Conservation (phyloP, 2,113 vertebrate genomes). For the Lichenostomus cassidix region DNA sequence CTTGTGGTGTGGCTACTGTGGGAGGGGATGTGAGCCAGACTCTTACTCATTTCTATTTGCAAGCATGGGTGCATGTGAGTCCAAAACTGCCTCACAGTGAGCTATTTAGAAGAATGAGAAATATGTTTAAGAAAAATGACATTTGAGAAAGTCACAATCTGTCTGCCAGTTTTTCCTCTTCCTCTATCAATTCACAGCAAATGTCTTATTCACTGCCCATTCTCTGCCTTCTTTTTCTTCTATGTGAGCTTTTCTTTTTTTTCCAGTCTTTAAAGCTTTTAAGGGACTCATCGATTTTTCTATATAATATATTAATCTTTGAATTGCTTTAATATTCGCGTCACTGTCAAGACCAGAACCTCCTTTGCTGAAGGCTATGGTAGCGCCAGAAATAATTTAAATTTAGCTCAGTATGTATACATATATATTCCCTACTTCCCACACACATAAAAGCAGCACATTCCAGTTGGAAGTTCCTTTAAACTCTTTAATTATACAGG, state of each 20-base stretch:
- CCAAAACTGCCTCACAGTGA: not conserved
- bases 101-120: conserved; percentile 44
- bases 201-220: not conserved
- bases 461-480: conserved; percentile 50
- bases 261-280: not conserved
- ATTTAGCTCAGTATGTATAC: conserved; percentile 50
- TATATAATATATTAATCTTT: conserved; percentile 15
- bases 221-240: not conserved
- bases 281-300: conserved; percentile 9
- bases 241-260: not conserved
- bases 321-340: conserved; percentile 43
- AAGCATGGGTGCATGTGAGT: not conserved
- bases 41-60: conserved; percentile 51
- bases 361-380: conserved; percentile 43
- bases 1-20: not conserved
- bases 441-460: conserved; percentile 19
- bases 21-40: conserved; percentile 51
- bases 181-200: conserved; percentile 35
- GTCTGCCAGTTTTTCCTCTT: conserved; percentile 50
- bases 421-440: conserved; percentile 36
- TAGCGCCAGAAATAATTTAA: conserved; percentile 41
- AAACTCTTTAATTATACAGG: conserved; percentile 63
- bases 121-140: conserved; percentile 25
- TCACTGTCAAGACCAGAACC: conserved; percentile 48
- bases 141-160: conserved; percentile 67